A percentile compares a stretch with the other conserved stretches of the same genome.
phyloP scores from a whole-genome alignment of 92 coral and sea anemone species.

The Actinostola sp. region DNA sequence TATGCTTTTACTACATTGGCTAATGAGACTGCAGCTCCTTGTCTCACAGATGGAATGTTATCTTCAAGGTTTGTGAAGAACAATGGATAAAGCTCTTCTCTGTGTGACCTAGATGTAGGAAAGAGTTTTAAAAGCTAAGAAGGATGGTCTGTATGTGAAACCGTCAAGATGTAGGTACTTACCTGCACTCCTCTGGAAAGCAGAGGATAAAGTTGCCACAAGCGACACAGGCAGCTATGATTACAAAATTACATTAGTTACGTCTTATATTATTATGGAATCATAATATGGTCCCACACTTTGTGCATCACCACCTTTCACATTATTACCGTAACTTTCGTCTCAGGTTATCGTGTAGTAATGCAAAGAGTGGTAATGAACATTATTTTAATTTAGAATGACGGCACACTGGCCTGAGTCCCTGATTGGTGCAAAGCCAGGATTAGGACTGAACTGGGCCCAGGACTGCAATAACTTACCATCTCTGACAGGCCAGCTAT shows the following conservation, averaged over 20 bases:
- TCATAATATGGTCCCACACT: no score
- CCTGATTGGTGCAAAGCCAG: not conserved
- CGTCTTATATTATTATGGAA: no score
- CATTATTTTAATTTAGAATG: no score
- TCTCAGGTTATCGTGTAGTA: no score
- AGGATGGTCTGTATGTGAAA: not conserved
- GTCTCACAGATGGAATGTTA: conserved; percentile 95
- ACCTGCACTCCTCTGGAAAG: conserved; percentile 95
- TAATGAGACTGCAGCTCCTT: conserved; percentile 91
- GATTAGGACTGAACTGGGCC: not conserved
- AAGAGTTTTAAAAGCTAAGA: not conserved
- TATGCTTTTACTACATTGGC: conserved; percentile 96
- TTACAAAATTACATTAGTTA: conserved; percentile 7
- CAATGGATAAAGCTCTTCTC: conserved; percentile 86
- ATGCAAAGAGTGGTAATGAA: no score
- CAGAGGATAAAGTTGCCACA: conserved; percentile 97
- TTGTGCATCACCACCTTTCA: no score
- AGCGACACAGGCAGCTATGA: conserved; percentile 95
- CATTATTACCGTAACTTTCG: no score
- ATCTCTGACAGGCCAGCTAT: conserved; percentile 99
- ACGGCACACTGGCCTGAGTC: not conserved
- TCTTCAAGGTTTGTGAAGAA: conserved; percentile 93
- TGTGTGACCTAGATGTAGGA: conserved; percentile 46
- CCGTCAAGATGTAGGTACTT: not conserved
- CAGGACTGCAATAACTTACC: conserved; percentile 50